Base-by-base conservation (phyloP, 2,888 invertebrate species). In the Xiphydria camelus region DNA sequence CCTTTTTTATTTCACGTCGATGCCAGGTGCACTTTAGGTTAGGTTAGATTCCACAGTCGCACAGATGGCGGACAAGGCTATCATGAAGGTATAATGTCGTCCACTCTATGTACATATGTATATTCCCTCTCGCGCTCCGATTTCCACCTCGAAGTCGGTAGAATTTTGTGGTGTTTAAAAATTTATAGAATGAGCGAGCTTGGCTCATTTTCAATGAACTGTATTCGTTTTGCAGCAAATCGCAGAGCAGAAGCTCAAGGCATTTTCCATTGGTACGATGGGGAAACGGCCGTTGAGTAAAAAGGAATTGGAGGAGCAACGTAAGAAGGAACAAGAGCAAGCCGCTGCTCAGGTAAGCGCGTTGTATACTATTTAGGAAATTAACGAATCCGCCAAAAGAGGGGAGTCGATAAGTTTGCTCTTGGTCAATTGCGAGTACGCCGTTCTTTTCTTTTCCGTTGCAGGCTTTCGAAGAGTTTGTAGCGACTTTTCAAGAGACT, bases 381-480 rank as follows among this genome's bases (percentile, higher is more conserved):
- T n/a, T n/a, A n/a, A n/a, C n/a, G n/a, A n/a, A n/a, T n/a, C n/a
- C n/a, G n/a, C n/a, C n/a, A n/a, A n/a, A n/a, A n/a, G n/a, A n/a
- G n/a, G n/a, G n/a, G n/a, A n/a, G n/a, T n/a, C n/a, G n/a, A n/a
- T n/a, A n/a, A n/a, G n/a, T n/a, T n/a, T n/a, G n/a, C n/a, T n/a
- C n/a, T n/a, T n/a, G n/a, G n/a, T n/a, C n/a, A n/a, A n/a, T n/a
- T n/a, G n/a, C n/a, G n/a, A n/a, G n/a, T n/a, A n/a, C n/a, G n/a
- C n/a, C n/a, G n/a, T n/a, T 23, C 37, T 37, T 37, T 15, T 5
- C 2, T 36, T 37, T 33, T 39, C 46, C 45, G 40, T 63, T 71
- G 39, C 62, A 89, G 88, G 95, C 91, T 1, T 97, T 94, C 76
- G 91, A 96, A 80, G 96, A 97, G 75, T 98, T 97, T 82, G 93